These are phyloP conservation scores for Campopleginae sp. DNA, from an alignment of 2,888 invertebrate species.

Conservation along the genomic window DNA sequence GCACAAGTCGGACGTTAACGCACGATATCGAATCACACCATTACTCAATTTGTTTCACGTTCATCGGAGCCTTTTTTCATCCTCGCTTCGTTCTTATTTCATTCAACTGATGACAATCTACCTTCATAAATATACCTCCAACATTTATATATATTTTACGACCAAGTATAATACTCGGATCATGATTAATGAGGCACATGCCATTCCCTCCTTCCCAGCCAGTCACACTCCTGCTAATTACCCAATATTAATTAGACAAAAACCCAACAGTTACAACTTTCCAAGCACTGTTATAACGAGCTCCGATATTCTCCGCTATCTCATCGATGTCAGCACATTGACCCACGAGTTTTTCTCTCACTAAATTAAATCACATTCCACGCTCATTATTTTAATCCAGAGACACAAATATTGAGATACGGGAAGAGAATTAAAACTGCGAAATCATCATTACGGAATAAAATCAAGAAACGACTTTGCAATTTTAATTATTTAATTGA, in stretches of 20 bases:
- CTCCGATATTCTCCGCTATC: neutral
- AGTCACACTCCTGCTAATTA: neutral
- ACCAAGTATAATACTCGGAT: neutral
- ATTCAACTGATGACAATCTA: conserved; percentile 27
- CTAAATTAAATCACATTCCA: neutral
- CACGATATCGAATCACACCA: conserved; percentile 66
- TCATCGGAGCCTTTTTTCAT: conserved; percentile 31
- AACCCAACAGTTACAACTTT: neutral
- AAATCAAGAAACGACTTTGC: too few species aligned
- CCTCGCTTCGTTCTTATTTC: conserved; percentile 41
- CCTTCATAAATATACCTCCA: conserved; percentile 4
- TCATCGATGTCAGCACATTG: neutral
- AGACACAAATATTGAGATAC: neutral
- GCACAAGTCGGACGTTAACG: conserved; percentile 67
- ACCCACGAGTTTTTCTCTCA: neutral
- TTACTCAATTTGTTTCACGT: conserved; percentile 67
- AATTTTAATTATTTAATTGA: too few species aligned
- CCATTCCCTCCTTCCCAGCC: neutral
- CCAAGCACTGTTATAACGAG: neutral
- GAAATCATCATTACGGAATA: too few species aligned
- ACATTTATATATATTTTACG: neutral
- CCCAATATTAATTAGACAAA: conserved; percentile 3
- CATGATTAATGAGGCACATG: neutral
- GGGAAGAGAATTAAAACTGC: too few species aligned
- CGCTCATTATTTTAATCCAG: neutral